Evolutionary conservation across 2,888 invertebrate species (phyloP).

Genomic region (Drosophila fulvimacula): DNA sequence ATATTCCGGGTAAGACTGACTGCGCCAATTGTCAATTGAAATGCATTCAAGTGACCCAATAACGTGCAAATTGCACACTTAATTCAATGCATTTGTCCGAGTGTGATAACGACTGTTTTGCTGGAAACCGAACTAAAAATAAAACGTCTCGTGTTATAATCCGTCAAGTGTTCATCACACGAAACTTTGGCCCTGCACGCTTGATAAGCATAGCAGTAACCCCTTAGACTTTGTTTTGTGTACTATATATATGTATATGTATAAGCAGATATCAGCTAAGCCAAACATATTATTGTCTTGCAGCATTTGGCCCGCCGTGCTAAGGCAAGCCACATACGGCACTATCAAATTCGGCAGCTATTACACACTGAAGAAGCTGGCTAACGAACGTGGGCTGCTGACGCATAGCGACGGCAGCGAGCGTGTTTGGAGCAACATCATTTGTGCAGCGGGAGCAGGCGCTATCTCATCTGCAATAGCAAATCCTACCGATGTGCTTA

Average conservation of each 20-base stretch:
- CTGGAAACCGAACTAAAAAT: constrained; percentile 18
- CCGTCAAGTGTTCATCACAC: constrained; percentile 32
- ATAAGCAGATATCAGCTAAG: constrained; percentile 29
- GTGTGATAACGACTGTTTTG: constrained; percentile 34
- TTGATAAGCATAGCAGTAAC: constrained; percentile 52
- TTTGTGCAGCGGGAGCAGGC: constrained; percentile 90
- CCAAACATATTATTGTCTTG: constrained; percentile 20
- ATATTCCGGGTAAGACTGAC: constrained; percentile 90
- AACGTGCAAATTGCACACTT: constrained; percentile 23
- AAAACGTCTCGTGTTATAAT: constrained; percentile 34
- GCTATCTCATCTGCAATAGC: constrained; percentile 97
- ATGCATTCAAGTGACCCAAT: constrained; percentile 36
- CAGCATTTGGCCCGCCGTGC: constrained; percentile 96
- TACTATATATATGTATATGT: constrained; percentile 7
- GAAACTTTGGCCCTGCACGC: constrained; percentile 53
- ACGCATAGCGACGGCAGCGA: constrained; percentile 85
- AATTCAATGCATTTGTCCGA: constrained; percentile 1
- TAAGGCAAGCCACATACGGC: constrained; percentile 97
- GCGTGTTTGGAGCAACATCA: constrained; percentile 89
- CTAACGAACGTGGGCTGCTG: constrained; percentile 86
- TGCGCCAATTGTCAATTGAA: not conserved
- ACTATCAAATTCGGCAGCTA: constrained; percentile 98
- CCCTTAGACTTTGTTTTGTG: constrained; percentile 59
- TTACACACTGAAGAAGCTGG: constrained; percentile 92
- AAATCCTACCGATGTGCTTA: constrained; percentile 97